Evolutionary conservation across 2,888 invertebrate species (phyloP).

Genomic region (Eubasilissa splendida): DNA sequence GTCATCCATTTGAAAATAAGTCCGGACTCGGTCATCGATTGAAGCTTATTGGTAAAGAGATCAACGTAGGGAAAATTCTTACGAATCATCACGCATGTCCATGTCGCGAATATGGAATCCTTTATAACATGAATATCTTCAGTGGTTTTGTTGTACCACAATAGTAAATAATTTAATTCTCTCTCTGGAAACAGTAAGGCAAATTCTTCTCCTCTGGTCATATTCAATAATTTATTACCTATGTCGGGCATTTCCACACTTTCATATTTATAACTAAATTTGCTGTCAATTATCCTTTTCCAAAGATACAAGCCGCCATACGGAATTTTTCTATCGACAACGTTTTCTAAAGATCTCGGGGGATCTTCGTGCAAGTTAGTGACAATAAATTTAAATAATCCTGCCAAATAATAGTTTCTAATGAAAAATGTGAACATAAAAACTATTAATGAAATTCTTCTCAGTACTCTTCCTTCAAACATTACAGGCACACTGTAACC

Average conservation of each 20-base stretch:
- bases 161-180: not conserved
- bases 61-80: slow-evolving; percentile 27
- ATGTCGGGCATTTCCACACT: not conserved
- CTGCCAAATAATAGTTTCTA: not conserved
- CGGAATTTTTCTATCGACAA: not conserved
- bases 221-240: not conserved
- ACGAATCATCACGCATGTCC: not conserved
- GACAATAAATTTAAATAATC: not conserved
- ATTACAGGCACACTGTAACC: not conserved
- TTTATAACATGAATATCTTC: not conserved
- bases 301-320: not conserved
- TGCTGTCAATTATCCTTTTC: not conserved
- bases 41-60: not conserved
- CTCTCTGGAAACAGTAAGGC: not conserved
- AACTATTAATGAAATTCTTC: not conserved
- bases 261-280: not conserved
- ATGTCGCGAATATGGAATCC: not conserved
- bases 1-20: slow-evolving; percentile 23
- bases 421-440: not conserved
- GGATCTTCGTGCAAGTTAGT: not conserved
- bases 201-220: not conserved
- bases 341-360: not conserved
- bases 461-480: not conserved
- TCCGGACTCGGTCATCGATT: not conserved
- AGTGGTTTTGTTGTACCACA: not conserved